Percentiles rank a stretch among this genome's conserved stretches.
Evolutionary conservation across 2,797 vertebrate species (phyloP).

Genomic region (Schizothorax lantsangensis): DNA sequence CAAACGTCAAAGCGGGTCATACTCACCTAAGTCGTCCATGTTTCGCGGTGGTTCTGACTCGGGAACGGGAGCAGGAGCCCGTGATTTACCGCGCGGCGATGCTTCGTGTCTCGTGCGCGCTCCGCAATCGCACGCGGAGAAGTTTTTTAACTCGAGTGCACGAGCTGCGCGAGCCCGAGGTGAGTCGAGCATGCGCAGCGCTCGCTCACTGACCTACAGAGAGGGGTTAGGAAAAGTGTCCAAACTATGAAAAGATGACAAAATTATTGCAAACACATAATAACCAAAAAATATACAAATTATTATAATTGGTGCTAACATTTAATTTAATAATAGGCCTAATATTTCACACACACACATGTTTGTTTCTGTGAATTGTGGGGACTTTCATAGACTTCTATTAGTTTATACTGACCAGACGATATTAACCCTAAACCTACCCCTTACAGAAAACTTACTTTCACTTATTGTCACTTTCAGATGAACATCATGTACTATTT

Average conservation of each 20-base stretch:
- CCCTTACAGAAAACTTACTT: too few relatives aligned
- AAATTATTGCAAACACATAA: not conserved
- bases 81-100: constrained; percentile 57
- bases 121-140: constrained; percentile 60
- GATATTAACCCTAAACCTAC: too few relatives aligned
- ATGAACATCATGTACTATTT: too few relatives aligned
- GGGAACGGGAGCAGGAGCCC: constrained; percentile 59
- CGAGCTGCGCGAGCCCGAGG: constrained; percentile 34
- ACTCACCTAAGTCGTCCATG: constrained; percentile 84
- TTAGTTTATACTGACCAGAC: too few relatives aligned
- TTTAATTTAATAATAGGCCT: not conserved
- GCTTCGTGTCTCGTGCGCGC: constrained; percentile 59
- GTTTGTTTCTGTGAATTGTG: too few relatives aligned
- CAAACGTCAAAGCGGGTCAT: not conserved
- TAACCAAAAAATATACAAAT: not conserved
- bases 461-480: too few relatives aligned
- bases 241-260: not conserved
- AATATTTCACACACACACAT: not conserved
- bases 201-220: constrained; percentile 8
- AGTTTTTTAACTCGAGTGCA: constrained; percentile 72
- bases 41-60: constrained; percentile 69
- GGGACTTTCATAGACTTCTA: too few relatives aligned
- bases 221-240: too few relatives aligned
- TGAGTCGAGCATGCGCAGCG: constrained; percentile 56
- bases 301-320: not conserved